Base-by-base conservation (phyloP, 2,888 invertebrate genomes). In the Heptascelio sp. region DNA sequence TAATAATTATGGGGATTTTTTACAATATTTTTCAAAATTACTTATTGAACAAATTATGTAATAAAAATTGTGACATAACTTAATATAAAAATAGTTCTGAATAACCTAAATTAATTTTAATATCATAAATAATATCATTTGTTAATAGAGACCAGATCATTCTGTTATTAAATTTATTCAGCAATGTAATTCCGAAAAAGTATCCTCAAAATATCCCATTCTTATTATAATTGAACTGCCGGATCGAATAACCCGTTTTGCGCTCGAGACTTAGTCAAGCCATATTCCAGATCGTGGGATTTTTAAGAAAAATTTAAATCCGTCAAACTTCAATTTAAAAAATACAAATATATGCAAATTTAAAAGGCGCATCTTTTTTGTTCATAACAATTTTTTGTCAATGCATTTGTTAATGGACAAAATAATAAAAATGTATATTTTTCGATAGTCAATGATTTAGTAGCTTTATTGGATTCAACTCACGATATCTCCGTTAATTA, bases 361-460 rank as follows among this genome's bases (percentile, higher is more conserved):
- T 13, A 43, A n/a, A 43, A 43, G 43, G 43, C 43, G 43, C 43
- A 8, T 43, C 43, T 43, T 43, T 43, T 43, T 43, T 43, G 43
- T 43, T 43, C n/a, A 43, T 43, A 43, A 43, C 43, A 43, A n/a
- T 43, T 43, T 43, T 43, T 43, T 43, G 43, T 43, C 43, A 43
- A 17, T 4, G 17, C 43, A 43, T 9, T 43, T n/a, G 43, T 43
- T 43, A n/a, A 9, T 43, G 13, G 15, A 17, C 5, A 8, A 43
- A 43, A 43, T n/a, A 43, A 8, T 43, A 11, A 43, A 43, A 43
- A 43, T 43, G 43, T 4, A 17, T 43, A n/a, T n/a, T 43, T 43
- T 43, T 43, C 43, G 13, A 4, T 43, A 9, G 17, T 43, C 17
- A 43, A 43, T n/a, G n/a, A 43, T 43, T 43, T 11, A 43, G 15